phyloP scores from a whole-genome alignment of 37 sponge, comb jelly and placozoan species.

The Aplysina aerophoba region DNA sequence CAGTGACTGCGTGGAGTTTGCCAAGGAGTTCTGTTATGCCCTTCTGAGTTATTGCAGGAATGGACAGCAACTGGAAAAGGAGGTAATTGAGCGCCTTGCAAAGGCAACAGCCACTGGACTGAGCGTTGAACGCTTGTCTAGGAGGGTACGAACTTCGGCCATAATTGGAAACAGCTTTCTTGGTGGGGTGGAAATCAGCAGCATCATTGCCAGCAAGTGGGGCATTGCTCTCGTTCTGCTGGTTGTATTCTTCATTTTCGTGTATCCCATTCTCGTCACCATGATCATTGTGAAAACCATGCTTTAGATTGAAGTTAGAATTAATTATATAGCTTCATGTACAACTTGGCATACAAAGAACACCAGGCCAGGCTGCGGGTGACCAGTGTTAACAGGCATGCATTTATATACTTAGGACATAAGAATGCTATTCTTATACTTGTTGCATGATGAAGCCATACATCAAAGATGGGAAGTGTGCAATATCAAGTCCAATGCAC shows the following conservation, averaged over 20 bases:
- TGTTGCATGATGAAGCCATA: no score
- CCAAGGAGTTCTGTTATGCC: conserved; percentile 63
- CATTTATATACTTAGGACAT: no score
- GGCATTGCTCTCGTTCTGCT: background rate
- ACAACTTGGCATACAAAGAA: no score
- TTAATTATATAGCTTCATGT: background rate
- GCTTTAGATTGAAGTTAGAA: background rate
- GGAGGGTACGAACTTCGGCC: conserved; percentile 12
- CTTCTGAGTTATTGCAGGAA: conserved; percentile 56
- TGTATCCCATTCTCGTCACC: conserved; percentile 36
- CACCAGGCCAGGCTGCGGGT: no score
- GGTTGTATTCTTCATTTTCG: background rate
- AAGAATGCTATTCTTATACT: no score
- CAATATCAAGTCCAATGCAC: no score
- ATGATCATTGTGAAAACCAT: conserved; percentile 9
- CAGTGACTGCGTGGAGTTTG: conserved; percentile 65
- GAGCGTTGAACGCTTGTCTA: conserved; percentile 40
- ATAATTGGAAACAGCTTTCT: conserved; percentile 29
- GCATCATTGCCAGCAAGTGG: conserved; percentile 3
- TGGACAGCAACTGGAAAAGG: background rate
- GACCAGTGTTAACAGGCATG: no score
- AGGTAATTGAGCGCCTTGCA: background rate
- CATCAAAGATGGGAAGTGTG: no score
- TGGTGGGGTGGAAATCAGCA: conserved; percentile 33
- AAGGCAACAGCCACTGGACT: conserved; percentile 41